Conservation (phyloP, 2,113 vertebrate genomes). For the Platycercus adscitus region DNA sequence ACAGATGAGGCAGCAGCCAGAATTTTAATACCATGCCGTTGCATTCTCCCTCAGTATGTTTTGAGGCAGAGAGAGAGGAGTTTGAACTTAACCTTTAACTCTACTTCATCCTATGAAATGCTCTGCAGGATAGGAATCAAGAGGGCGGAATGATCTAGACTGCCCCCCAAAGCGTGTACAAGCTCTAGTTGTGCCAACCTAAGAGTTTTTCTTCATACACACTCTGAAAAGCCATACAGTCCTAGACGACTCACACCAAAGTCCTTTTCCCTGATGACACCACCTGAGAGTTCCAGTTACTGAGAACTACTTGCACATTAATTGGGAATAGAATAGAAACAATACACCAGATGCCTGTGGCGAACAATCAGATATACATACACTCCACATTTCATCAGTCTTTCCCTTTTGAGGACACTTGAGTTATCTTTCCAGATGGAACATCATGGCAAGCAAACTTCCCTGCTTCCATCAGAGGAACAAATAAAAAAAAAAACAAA, state of each 20-base stretch:
- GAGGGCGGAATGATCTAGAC: background rate
- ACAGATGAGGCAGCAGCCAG: background rate
- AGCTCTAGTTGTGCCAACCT: background rate
- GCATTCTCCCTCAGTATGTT: background rate
- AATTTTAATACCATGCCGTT: background rate
- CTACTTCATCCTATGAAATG: background rate
- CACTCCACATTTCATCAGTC: background rate
- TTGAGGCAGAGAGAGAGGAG: background rate
- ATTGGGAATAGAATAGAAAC: background rate
- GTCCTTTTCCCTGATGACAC: background rate
- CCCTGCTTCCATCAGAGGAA: background rate
- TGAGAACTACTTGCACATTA: background rate
- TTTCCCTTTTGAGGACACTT: background rate
- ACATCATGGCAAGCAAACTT: fast-evolving
- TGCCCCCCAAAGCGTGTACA: background rate
- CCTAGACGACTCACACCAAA: background rate
- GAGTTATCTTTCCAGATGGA: background rate
- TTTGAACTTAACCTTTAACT: background rate
- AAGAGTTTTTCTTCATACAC: background rate
- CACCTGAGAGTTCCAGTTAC: background rate
- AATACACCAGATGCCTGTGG: background rate
- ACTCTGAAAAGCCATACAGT: background rate
- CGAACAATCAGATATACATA: background rate
- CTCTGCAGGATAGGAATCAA: background rate
- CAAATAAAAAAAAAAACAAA: background rate